Base-by-base conservation (phyloP, 2,797 vertebrate species). In the Anguilla obscura region DNA sequence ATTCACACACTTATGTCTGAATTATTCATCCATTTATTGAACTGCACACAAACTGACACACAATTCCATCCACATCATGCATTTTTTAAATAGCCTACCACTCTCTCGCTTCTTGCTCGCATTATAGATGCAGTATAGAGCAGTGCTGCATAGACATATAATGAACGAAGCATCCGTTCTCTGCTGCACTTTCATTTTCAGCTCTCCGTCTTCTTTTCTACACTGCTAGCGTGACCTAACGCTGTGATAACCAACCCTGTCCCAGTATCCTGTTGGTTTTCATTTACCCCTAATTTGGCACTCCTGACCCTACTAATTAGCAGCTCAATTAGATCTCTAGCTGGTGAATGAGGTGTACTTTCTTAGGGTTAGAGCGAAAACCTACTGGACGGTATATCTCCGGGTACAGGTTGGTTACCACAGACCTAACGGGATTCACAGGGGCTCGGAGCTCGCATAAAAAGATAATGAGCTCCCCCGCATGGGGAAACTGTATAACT, bases 381-480 rank as follows among this genome's bases (percentile, higher is more conserved):
- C 40, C 40, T 45, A 45, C 40, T 45, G 40, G 40, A 45, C 40
- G 40, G 40, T 45, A 45, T 3, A 45, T 45, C 40, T 45, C 40
- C 0, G 40, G 40, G 40, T 0, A 45, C 40, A 45, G 40, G 40
- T 45, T 45, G 40, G 40, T 45, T 45, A 45, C 40, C 40, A 45
- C 40, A 45, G 18, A 9, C 56, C 48, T 69, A 56, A 76, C 3
- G 16, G 8, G 30, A 24, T 16, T 50, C 27, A 85, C 54, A 69
- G 52, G 82, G 58, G 18, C 3, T 30, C 18, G 2, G 16, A 80
- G 86, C 24, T 33, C 69, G 8, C 84, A 84, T 56, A 85, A 69
- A 89, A 91, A 93, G 94, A 88, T 71, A 90, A 88, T 95, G 90
- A 94, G 93, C 95, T 94, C 95, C 95, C 93, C 91, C 95, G 87